These are phyloP conservation scores for Cerceris rybyensis DNA, from an alignment of 2,888 invertebrate species.

Conservation along the genomic window DNA sequence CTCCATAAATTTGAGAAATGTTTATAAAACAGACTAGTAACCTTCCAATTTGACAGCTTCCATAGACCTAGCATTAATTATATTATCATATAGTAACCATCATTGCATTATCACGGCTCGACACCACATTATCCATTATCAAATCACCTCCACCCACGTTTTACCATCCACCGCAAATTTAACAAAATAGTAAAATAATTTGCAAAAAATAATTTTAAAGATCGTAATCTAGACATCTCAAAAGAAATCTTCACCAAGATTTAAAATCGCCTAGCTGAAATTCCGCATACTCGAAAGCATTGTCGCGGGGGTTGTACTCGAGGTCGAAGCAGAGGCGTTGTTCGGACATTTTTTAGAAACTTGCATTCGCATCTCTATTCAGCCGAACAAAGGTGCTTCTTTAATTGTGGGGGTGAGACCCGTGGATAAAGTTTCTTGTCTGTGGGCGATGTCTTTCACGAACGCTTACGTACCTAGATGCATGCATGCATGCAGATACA, in stretches of 20 bases:
- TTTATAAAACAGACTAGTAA: too few species aligned
- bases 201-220: too few species aligned
- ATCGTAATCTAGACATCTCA: not conserved
- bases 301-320: slow-evolving; percentile 1
- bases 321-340: not conserved
- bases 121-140: too few species aligned
- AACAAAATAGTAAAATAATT: too few species aligned
- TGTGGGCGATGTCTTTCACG: slow-evolving; percentile 22
- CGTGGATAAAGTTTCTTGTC: slow-evolving; percentile 40
- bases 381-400: slow-evolving; percentile 42
- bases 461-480: slow-evolving; percentile 1
- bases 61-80: too few species aligned
- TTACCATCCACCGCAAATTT: not conserved
- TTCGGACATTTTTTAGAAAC: slow-evolving; percentile 21
- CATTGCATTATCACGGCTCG: too few species aligned
- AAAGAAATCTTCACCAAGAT: slow-evolving; percentile 18
- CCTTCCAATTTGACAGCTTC: too few species aligned
- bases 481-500: not conserved
- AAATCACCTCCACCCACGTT: not conserved
- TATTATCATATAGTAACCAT: too few species aligned
- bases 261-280: slow-evolving; percentile 22
- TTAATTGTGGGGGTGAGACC: slow-evolving; percentile 31
- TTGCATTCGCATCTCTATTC: slow-evolving; percentile 31
- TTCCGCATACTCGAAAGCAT: not conserved
- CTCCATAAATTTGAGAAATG: too few species aligned